These are phyloP conservation scores for Trialeurodes vaporariorum DNA, from an alignment of 1,140 invertebrate genomes.

Conservation along the genomic window DNA sequence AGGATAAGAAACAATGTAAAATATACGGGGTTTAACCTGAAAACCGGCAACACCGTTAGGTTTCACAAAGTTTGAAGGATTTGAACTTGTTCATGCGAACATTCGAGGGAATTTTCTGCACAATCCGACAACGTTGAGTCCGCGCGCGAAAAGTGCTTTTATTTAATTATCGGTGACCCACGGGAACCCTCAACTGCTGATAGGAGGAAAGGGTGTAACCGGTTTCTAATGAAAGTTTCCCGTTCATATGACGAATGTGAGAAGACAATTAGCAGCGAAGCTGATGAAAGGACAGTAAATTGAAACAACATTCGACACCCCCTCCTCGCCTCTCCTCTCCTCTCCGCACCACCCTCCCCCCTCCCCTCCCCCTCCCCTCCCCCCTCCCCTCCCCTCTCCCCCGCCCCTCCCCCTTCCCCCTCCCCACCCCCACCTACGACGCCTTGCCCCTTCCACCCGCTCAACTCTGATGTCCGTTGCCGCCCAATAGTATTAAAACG, in stretches of 20 bases:
- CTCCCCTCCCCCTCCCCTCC: neutral
- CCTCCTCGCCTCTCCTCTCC: neutral
- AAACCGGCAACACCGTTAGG: too few species aligned
- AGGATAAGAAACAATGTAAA: too few species aligned
- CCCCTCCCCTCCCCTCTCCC: neutral
- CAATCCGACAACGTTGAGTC: too few species aligned
- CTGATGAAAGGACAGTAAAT: neutral
- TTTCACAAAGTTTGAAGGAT: too few species aligned
- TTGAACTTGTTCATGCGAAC: too few species aligned
- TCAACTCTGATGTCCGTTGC: too few species aligned
- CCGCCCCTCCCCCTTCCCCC: neutral
- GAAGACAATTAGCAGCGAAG: neutral
- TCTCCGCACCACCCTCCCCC: neutral
- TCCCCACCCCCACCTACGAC: too few species aligned
- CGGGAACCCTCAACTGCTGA: too few species aligned
- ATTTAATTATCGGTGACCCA: neutral
- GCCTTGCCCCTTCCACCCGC: too few species aligned
- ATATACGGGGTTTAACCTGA: too few species aligned
- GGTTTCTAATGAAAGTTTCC: neutral
- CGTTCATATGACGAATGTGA: neutral
- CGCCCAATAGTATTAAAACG: too few species aligned
- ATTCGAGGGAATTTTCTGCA: too few species aligned
- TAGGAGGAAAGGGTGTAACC: neutral
- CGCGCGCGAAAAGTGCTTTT: neutral
- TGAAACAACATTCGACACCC: neutral